phyloP scores from a whole-genome alignment of 1,140 invertebrate genomes.

The Eupeodes corollae region DNA sequence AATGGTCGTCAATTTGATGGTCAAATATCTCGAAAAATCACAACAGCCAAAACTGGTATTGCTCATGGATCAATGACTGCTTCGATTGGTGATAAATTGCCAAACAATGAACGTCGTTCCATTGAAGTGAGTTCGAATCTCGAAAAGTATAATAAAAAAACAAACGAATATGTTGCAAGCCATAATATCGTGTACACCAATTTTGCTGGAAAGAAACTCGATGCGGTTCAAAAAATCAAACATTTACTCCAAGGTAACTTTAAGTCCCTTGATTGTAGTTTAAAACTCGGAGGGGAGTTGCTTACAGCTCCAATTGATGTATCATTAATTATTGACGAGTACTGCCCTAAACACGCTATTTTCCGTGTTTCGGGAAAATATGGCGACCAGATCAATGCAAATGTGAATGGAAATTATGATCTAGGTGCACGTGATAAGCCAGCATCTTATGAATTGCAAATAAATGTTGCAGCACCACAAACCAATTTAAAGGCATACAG shows the following conservation, averaged over 20 bases:
- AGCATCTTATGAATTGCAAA: conserved; percentile 22
- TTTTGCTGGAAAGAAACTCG: conserved; percentile 28
- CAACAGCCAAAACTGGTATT: conserved; percentile 20
- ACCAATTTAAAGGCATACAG: conserved; percentile 40
- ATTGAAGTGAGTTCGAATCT: conserved; percentile 35
- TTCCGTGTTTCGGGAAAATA: conserved; percentile 21
- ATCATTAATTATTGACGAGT: conserved; percentile 18
- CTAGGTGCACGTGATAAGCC: conserved; percentile 33
- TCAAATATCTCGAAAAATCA: conserved; percentile 28
- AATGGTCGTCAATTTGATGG: conserved; percentile 23
- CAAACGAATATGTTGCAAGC: conserved; percentile 30
- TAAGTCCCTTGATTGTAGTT: conserved; percentile 13
- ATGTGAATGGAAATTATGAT: conserved; percentile 37
- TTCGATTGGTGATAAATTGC: conserved; percentile 27
- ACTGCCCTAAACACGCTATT: conserved; percentile 14
- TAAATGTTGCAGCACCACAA: conserved; percentile 39
- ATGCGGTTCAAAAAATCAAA: conserved; percentile 18
- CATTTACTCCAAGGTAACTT: conserved; percentile 23
- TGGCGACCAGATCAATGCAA: conserved; percentile 10
- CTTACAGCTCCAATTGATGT: conserved; percentile 32
- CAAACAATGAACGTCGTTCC: conserved; percentile 37
- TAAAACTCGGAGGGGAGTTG: conserved; percentile 30
- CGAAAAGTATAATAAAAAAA: conserved; percentile 38
- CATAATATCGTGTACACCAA: conserved; percentile 31
- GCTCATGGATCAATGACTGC: conserved; percentile 24